Evolutionary conservation across 2,888 invertebrate genomes (phyloP).

Genomic region (Griposia aprilina): DNA sequence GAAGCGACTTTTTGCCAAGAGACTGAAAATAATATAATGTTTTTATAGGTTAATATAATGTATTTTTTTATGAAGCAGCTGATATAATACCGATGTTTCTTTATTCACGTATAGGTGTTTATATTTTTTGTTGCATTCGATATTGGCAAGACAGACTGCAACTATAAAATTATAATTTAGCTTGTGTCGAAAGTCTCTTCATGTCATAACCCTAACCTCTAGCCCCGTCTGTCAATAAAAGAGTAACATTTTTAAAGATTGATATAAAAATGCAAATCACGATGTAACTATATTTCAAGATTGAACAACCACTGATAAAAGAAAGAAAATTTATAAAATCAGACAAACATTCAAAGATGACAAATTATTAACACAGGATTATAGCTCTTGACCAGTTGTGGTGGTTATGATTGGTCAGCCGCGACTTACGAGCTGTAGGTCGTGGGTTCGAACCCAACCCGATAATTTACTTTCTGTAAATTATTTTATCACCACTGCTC

Average conservation of each 20-base stretch:
- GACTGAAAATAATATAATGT: background rate
- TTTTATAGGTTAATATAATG: background rate
- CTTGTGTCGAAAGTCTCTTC: conserved; percentile 37
- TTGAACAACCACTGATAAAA: conserved; percentile 35
- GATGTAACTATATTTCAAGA: conserved; percentile 20
- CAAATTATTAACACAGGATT: conserved; percentile 21
- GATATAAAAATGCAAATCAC: conserved; percentile 53
- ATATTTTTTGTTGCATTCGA: background rate
- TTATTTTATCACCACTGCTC: background rate
- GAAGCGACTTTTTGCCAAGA: background rate
- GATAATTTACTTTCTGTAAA: background rate
- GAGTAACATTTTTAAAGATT: conserved; percentile 36
- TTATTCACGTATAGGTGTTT: background rate
- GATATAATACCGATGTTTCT: background rate
- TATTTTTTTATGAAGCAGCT: too few species aligned
- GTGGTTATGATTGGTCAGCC: background rate
- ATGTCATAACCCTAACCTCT: conserved; percentile 62
- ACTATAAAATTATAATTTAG: conserved; percentile 35
- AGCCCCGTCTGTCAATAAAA: conserved; percentile 52
- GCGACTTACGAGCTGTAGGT: background rate
- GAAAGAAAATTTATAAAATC: conserved; percentile 21
- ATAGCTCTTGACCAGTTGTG: background rate
- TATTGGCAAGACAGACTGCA: conserved; percentile 14
- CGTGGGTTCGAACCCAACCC: background rate
- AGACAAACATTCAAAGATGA: background rate